These are phyloP conservation scores for Lepeophtheirus nordmannii DNA, from an alignment of 2,888 invertebrate genomes.

Conservation along the genomic window DNA sequence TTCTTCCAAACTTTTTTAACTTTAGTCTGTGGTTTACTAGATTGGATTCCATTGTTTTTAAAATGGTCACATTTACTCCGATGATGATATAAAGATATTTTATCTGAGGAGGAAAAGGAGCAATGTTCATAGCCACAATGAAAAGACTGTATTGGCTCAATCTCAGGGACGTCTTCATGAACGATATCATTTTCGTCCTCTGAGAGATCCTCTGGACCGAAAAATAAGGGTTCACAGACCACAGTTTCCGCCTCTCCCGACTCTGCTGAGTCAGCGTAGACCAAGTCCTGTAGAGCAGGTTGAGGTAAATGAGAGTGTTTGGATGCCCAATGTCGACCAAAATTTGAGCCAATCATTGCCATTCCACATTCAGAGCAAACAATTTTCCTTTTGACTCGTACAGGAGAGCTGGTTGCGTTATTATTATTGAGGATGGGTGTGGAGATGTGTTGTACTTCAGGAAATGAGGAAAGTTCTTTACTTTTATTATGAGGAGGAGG, in stretches of 20 bases:
- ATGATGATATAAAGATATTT: background rate
- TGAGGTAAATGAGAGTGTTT: constrained; percentile 1
- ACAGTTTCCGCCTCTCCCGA: background rate
- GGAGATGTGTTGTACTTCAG: background rate
- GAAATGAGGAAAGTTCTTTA: background rate
- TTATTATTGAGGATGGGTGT: background rate
- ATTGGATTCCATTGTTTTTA: background rate
- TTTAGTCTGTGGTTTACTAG: background rate
- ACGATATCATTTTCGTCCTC: background rate
- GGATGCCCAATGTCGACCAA: constrained; percentile 12
- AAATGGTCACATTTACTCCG: background rate
- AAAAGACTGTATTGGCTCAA: too few species aligned
- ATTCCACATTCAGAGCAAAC: constrained; percentile 4
- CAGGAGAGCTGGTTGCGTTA: background rate
- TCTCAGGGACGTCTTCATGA: background rate
- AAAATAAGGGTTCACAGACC: background rate
- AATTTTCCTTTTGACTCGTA: background rate
- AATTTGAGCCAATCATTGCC: constrained; percentile 5
- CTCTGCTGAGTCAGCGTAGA: constrained; percentile 1
- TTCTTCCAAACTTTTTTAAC: constrained; percentile 4
- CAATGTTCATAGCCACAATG: background rate
- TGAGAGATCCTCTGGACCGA: background rate
- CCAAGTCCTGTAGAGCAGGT: background rate
- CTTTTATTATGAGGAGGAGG: background rate
- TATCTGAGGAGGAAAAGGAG: background rate